Evolutionary conservation across 1,140 invertebrate genomes (phyloP).

Genomic region (Onthophagus taurus): DNA sequence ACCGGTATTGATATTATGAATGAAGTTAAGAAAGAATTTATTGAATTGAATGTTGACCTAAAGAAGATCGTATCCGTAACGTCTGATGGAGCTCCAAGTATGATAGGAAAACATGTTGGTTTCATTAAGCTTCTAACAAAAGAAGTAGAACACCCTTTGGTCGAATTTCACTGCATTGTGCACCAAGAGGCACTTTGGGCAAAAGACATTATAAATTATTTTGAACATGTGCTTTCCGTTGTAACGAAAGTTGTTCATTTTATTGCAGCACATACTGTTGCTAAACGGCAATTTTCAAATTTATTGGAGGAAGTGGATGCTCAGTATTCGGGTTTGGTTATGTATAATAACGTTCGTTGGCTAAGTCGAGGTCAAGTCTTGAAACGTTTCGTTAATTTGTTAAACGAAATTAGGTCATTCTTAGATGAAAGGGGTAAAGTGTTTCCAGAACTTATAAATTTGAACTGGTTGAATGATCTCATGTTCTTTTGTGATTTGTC

Average conservation of each 20-base stretch:
- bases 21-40: conserved; percentile 10
- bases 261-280: conserved; percentile 25
- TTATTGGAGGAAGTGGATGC: conserved; percentile 30
- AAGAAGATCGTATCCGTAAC: conserved; percentile 23
- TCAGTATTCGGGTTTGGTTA: conserved; percentile 29
- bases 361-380: conserved; percentile 30
- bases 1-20: conserved; percentile 5
- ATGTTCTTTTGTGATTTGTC: conserved; percentile 2
- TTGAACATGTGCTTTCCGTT: conserved; percentile 15
- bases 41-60: conserved; percentile 15
- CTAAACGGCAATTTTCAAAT: conserved; percentile 27
- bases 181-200: conserved; percentile 19
- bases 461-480: neutral
- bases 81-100: conserved; percentile 22
- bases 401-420: neutral
- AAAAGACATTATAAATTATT: conserved; percentile 11
- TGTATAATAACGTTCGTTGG: conserved; percentile 33
- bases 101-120: conserved; percentile 13
- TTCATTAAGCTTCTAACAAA: conserved; percentile 15
- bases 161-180: conserved; percentile 26
- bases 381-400: conserved; percentile 31
- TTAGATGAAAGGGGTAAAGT: conserved; percentile 1
- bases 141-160: conserved; percentile 20
- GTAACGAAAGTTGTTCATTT: conserved; percentile 26
- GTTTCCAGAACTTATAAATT: neutral